Evolutionary conservation across 2,797 vertebrate genomes (phyloP).

Genomic region (Furcifer pardalis): DNA sequence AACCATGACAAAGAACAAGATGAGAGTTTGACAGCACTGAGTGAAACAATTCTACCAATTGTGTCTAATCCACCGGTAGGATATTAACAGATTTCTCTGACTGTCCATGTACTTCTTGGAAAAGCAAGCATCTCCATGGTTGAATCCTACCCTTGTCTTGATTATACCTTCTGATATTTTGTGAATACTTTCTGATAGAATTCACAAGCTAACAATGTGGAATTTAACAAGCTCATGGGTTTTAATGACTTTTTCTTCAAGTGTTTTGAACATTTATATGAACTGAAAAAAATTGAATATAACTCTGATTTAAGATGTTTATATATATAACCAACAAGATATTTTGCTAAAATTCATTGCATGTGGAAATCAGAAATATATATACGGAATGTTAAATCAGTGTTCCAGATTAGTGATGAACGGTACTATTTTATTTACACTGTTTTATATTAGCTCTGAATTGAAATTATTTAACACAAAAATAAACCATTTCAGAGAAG

Average conservation of each 20-base stretch:
- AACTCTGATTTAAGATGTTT: background rate
- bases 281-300: background rate
- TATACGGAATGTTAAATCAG: background rate
- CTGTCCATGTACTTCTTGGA: background rate
- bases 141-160: background rate
- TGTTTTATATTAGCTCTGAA: conserved; percentile 1
- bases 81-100: background rate
- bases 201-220: background rate
- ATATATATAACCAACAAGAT: background rate
- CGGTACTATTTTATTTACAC: conserved; percentile 3
- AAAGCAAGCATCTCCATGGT: background rate
- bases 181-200: background rate
- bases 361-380: conserved; percentile 10
- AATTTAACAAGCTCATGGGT: background rate
- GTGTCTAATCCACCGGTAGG: too few relatives aligned
- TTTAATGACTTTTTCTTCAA: background rate
- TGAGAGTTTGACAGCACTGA: too few relatives aligned
- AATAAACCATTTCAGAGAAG: conserved; percentile 25
- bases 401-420: background rate
- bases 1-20: too few relatives aligned
- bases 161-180: background rate
- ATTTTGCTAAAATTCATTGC: conserved; percentile 19
- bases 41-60: too few relatives aligned
- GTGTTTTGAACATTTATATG: background rate
- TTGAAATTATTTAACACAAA: background rate